Evolutionary conservation across 2,797 vertebrate genomes (phyloP), one percentile per base, ranked within the genome.

Genomic region (Mycteria americana): DNA sequence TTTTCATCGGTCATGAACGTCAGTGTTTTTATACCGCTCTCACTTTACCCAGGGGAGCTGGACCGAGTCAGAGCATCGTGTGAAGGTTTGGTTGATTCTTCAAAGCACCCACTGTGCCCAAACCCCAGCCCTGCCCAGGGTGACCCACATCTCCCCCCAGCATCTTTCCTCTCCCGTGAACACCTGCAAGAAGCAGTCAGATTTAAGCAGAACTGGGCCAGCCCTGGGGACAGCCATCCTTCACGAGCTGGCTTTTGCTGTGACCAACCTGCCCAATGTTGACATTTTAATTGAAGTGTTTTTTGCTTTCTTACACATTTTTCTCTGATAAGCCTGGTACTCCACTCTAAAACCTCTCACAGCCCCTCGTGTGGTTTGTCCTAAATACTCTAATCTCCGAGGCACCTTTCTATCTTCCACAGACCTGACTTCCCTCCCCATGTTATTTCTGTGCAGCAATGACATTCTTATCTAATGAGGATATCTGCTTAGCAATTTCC

Each of bases 51-150:
- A 6, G 18, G 43, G n/a, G 7, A 68, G 22, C 13, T 24, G 54
- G 59, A 7, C 17, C 0, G 1, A 50, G 22, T 5, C 53, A 23
- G 48, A n/a, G 31, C 15, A 5, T 17, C 4, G 0, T 3, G 22
- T 7, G 24, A 56, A 10, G 31, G 6, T 33, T 67, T n/a, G 22
- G 5, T n/a, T 7, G 13, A 46, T 31, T 69, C 33, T 41, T 59
- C 0, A 1, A 60, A 65, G 28, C 15, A 30, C 19, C 31, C n/a
- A 6, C 41, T 0, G 2, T 19, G 17, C 48, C 78, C 46, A 56
- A 43, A 62, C 10, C 11, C 56, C 76, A 59, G 63, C 54, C 39
- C 51, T 83, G 35, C 37, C 18, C 17, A 25, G 24, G 17, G 5
- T 35, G 17, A 15, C 17, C 0, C 7, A 9, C 39, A 15, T 9